Evolutionary conservation across 2,797 vertebrate species (phyloP).

Genomic region (Urocyon cinereoargenteus): DNA sequence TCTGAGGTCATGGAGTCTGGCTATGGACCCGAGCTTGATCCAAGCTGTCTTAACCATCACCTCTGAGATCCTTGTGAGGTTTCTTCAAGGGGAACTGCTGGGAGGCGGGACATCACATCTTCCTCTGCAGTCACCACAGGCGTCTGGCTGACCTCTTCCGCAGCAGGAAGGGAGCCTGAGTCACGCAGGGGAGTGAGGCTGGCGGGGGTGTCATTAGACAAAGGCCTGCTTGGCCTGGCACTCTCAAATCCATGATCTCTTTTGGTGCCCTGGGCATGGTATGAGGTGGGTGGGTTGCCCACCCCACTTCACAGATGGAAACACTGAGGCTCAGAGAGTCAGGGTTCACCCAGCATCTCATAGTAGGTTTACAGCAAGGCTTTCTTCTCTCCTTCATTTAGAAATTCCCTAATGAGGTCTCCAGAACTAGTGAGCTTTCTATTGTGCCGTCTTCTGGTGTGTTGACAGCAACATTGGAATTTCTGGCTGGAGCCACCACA

Average conservation of each 20-base stretch:
- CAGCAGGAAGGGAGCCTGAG: neutral
- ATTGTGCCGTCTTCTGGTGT: neutral
- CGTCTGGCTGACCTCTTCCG: neutral
- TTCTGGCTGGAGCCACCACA: neutral
- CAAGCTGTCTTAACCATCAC: too few species aligned
- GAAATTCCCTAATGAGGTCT: neutral
- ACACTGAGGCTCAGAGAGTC: neutral
- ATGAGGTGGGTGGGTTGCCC: neutral
- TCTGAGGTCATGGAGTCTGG: neutral
- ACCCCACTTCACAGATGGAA: neutral
- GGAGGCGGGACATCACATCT: neutral
- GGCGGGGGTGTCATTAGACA: neutral
- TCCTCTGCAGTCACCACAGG: neutral
- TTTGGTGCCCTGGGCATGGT: neutral
- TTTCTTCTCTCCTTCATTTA: neutral
- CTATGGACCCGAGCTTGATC: too few species aligned
- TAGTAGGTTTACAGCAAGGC: neutral
- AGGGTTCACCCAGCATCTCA: neutral
- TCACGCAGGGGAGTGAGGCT: neutral
- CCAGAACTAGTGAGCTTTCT: neutral
- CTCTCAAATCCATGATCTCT: neutral
- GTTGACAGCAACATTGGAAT: neutral
- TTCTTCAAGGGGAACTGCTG: neutral
- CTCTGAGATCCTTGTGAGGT: neutral
- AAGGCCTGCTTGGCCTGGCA: neutral